These are phyloP conservation scores for Patella pellucida DNA, from an alignment of 2,888 invertebrate species.

Conservation along the genomic window DNA sequence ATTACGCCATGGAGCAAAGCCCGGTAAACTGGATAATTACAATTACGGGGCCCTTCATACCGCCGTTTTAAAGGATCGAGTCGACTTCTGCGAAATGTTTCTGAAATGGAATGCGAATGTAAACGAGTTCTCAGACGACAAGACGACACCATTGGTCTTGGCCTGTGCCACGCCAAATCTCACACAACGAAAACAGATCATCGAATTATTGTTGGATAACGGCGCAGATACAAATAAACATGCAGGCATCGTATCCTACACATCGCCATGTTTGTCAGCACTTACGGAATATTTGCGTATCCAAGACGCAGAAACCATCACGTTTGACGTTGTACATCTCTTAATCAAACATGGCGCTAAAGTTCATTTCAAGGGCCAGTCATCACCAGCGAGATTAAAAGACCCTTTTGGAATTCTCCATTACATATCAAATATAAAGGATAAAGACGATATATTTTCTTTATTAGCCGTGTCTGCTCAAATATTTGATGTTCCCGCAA, in stretches of 20 bases:
- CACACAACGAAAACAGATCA: conserved; percentile 54
- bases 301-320: conserved; percentile 77
- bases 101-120: conserved; percentile 72
- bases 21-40: conserved; percentile 77
- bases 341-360: conserved; percentile 83
- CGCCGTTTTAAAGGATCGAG: conserved; percentile 78
- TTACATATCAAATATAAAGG: conserved; percentile 79
- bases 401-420: conserved; percentile 88
- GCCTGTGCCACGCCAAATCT: conserved; percentile 66
- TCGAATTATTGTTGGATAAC: conserved; percentile 55
- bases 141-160: conserved; percentile 70
- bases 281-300: conserved; percentile 84
- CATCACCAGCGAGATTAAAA: conserved; percentile 53
- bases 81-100: conserved; percentile 62
- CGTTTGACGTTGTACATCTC: conserved; percentile 78
- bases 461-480: conserved; percentile 82
- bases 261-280: conserved; percentile 81
- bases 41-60: conserved; percentile 86
- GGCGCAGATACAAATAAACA: conserved; percentile 63
- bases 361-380: conserved; percentile 73
- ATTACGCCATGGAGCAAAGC: conserved; percentile 84
- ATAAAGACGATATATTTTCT: conserved; percentile 75
- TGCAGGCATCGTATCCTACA: conserved; percentile 74
- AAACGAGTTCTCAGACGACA: conserved; percentile 69
- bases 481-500: conserved; percentile 85